A percentile compares a stretch with the other conserved stretches of the same genome.
These are phyloP conservation scores for Oreochromis aureus DNA, from an alignment of 2,113 vertebrate species.

Conservation along the genomic window DNA sequence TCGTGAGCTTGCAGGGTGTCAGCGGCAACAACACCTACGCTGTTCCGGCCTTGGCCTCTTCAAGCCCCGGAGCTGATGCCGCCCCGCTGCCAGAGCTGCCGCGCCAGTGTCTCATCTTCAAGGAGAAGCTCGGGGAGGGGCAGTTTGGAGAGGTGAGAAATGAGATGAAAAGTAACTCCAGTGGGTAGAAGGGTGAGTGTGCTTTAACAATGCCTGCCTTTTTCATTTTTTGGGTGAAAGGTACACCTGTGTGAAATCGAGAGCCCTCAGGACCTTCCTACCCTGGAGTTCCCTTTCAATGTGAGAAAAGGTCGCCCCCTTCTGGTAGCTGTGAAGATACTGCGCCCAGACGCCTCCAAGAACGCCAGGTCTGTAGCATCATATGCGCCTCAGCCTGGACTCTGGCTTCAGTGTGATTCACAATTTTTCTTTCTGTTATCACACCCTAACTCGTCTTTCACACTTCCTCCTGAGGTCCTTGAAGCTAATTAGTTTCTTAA, in stretches of 20 bases:
- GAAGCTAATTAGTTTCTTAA: background rate
- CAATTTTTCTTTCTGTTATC: background rate
- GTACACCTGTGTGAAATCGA: slow-evolving; percentile 91
- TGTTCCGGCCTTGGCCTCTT: slow-evolving; percentile 78
- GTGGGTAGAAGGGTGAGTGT: background rate
- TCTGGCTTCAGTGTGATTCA: background rate
- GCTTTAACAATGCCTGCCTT: background rate
- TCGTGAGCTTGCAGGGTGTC: slow-evolving; percentile 87
- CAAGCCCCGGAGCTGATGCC: slow-evolving; percentile 73
- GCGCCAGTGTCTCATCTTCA: slow-evolving; percentile 84
- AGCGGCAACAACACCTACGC: slow-evolving; percentile 91
- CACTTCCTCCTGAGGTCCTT: background rate
- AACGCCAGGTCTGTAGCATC: slow-evolving; percentile 80
- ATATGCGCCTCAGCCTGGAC: background rate
- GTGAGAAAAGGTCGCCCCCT: slow-evolving; percentile 86
- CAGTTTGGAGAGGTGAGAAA: slow-evolving; percentile 87
- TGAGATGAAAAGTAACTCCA: background rate
- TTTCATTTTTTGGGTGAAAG: slow-evolving; percentile 51
- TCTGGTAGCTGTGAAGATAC: slow-evolving; percentile 89
- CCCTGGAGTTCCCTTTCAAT: slow-evolving; percentile 81
- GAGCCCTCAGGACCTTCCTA: slow-evolving; percentile 82
- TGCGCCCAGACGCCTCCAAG: slow-evolving; percentile 88
- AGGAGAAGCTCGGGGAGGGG: slow-evolving; percentile 91
- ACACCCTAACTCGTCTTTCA: background rate
- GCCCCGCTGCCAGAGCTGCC: slow-evolving; percentile 81